Evolutionary conservation across 1,140 invertebrate genomes (phyloP).

Genomic region (Aphidius gifuensis): DNA sequence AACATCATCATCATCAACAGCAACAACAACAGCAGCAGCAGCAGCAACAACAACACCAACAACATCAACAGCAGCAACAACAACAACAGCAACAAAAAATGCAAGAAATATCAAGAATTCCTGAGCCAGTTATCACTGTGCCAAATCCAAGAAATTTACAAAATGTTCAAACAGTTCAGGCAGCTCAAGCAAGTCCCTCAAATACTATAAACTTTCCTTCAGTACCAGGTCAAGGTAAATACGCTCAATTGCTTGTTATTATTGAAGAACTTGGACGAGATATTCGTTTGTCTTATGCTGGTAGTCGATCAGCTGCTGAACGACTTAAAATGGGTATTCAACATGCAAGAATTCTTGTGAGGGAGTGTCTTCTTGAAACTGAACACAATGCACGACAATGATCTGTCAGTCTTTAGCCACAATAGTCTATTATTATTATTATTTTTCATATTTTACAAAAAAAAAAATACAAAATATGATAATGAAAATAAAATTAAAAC

Average conservation of each 20-base stretch:
- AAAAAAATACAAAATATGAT: too few species aligned
- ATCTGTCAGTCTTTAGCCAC: conserved; percentile 30
- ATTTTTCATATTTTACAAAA: too few species aligned
- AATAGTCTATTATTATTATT: too few species aligned
- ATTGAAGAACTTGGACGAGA: conserved; percentile 83
- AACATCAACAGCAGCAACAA: conserved; percentile 22
- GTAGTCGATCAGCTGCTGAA: conserved; percentile 76
- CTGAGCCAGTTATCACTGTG: conserved; percentile 54
- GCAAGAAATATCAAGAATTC: conserved; percentile 46
- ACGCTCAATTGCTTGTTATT: conserved; percentile 73
- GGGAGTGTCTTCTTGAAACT: conserved; percentile 78
- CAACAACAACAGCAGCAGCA: conserved; percentile 20
- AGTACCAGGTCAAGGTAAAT: conserved; percentile 61
- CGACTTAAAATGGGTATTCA: conserved; percentile 76
- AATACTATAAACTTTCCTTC: conserved; percentile 50
- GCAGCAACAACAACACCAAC: conserved; percentile 15
- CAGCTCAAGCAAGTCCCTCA: conserved; percentile 48
- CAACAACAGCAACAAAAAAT: conserved; percentile 32
- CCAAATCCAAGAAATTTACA: conserved; percentile 53
- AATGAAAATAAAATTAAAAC: too few species aligned
- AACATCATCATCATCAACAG: conserved; percentile 37
- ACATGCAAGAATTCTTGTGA: conserved; percentile 75
- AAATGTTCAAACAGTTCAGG: conserved; percentile 47
- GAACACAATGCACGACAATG: conserved; percentile 70
- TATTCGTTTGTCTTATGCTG: conserved; percentile 76